phyloP scores from a whole-genome alignment of 2,113 vertebrate genomes.

The Cyrtonyx montezumae region DNA sequence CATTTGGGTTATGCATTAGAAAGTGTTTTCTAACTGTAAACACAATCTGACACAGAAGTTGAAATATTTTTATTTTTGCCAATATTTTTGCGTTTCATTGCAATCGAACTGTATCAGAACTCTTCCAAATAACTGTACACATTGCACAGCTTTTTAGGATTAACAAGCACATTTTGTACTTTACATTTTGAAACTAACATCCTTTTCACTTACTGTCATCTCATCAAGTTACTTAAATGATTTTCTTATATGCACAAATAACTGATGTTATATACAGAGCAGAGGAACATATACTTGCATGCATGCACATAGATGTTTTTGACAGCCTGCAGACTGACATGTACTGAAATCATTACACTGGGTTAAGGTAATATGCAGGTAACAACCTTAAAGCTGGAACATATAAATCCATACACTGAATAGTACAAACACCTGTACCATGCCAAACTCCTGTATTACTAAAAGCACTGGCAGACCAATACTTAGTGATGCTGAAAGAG shows the following conservation, averaged over 20 bases:
- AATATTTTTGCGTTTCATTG: neutral
- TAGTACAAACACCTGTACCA: slow-evolving; percentile 62
- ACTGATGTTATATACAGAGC: slow-evolving; percentile 25
- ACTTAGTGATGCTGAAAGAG: neutral
- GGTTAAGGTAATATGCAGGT: slow-evolving; percentile 75
- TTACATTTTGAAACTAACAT: neutral
- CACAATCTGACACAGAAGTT: neutral
- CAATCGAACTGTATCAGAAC: neutral
- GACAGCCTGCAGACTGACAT: slow-evolving; percentile 31
- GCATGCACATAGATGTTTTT: neutral
- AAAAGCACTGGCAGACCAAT: neutral
- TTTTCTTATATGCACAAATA: neutral
- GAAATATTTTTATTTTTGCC: neutral
- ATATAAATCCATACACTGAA: slow-evolving; percentile 80
- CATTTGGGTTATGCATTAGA: neutral
- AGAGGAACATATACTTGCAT: neutral
- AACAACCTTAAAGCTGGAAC: slow-evolving; percentile 66
- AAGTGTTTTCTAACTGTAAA: neutral
- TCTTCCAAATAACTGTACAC: neutral
- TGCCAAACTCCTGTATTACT: slow-evolving; percentile 72
- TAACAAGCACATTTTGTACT: neutral
- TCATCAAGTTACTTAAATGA: slow-evolving; percentile 28
- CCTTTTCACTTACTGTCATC: neutral
- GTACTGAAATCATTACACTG: slow-evolving; percentile 79
- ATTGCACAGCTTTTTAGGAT: neutral